Evolutionary conservation across 2,113 vertebrate species (phyloP), one percentile per base, ranked within the genome.

Genomic region (Prolemur simus): DNA sequence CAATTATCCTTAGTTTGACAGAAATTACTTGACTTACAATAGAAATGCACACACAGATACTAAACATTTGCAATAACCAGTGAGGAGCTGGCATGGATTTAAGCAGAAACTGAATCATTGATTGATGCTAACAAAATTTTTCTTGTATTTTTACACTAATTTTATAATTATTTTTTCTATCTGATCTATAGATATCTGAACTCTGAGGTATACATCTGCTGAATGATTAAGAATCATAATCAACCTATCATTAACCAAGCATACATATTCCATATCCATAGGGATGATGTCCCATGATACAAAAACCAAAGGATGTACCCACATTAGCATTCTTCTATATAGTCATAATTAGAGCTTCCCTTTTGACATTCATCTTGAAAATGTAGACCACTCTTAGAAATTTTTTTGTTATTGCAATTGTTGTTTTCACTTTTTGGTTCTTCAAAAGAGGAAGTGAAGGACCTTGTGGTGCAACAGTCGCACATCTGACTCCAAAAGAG

Each of bases 1-100:
- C 37, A 37, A 74, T 81, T 87, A 73, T 74, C 47, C n/a, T 87
- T 42, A 82, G 52, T 91, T 86, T 81, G 27, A 94, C 27, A 82
- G 54, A 91, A 64, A 47, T 90, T 73, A 90, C 15, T 87, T 94
- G 74, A 82, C 39, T 94, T 94, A 39, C 2, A n/a, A 49, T n/a
- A 23, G 66, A 91, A 94, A 81, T 12, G 20, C 45, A 86, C 15
- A 34, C 58, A 82, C 6, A 66, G 49, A 27, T 42, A 52, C 82
- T 87, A 68, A 87, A 82, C 39, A 76, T 91, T 90, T 82, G 39
- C 15, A 82, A 81, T 82, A 86, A 87, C 8, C 39, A 82, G 20
- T 49, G 27, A 96, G 47, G 56, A 74, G 8, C 5, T 52, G 29
- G 34, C 52, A 90, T 49, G 42, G 29, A 49, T 87, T 90, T 47